Base-by-base conservation (phyloP, 2,113 vertebrate genomes). In the Penelope pileata region DNA sequence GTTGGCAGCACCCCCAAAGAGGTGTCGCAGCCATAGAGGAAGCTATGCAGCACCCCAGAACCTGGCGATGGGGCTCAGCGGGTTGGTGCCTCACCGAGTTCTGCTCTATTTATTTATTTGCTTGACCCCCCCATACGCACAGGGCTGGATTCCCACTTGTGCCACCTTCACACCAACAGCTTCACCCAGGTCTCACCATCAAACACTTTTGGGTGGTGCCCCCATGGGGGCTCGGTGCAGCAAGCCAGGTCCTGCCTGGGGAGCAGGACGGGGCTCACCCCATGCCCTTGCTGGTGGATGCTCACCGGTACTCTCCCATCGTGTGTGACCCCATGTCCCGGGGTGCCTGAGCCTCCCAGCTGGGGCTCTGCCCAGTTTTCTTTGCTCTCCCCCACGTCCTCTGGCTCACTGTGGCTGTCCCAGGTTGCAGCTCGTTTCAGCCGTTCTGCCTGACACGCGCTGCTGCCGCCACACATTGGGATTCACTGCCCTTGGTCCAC, bases 71-170 rank as follows among this genome's bases (percentile, higher is more conserved):
- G 76, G 76, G 16, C 91, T 89, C 1, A 2, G 53, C 83, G 29
- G 69, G 66, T 86, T 56, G 11, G 73, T 74, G 66, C 88, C 94
- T 83, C 10, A 10, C 67, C 1, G 16, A 83, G 89, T 89, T 77
- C 83, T 95, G 66, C 88, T 63, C 66, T 78, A 43, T 88, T 80
- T 92, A 86, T 90, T 88, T 93, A 79, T 91, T 92, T 92, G 70
- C 53, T 85, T 91, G 85, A 48, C 18, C 6, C 15, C 24, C 60
- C 22, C 3, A 40, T 3, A 51, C 18, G 1, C 16, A 2, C 45
- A 0, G 2, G 75, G 40, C 62, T 72, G 51, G 26, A 30, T 89
- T 95, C 85, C 74, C 11, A 0, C 50, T 64, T 62, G 9, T 15
- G 66, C 48, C 32, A 62, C 77, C 87, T 43, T 62, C 36, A 4